Evolutionary conservation across 2,113 vertebrate genomes (phyloP), one percentile per base, ranked within the genome.

Genomic region (Cyanocitta stelleri): DNA sequence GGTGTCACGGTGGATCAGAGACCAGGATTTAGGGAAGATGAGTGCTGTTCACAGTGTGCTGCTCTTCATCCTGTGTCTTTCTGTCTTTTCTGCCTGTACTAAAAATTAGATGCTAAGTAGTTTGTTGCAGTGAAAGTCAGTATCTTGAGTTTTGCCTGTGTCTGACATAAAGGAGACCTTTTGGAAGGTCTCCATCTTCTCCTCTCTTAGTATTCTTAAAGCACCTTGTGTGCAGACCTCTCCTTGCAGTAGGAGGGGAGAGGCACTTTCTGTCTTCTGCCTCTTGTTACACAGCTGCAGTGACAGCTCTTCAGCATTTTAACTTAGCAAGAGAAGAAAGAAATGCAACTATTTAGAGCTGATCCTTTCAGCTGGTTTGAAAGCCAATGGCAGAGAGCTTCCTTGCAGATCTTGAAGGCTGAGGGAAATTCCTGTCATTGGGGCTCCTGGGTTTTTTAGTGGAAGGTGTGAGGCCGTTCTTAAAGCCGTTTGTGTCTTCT

Each of bases 81-180:
- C 46, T 90, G 32, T 33, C 61, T 61, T 79, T 63, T 56, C 13
- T 29, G 58, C 37, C 29, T 66, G 3, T 44, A 37, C 74, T 83
- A 69, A 86, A 77, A 68, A 26, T 37, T 2, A 43, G 24, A 10
- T 69, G 51, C 41, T 18, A 18, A 48, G 17, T 41, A n/a, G 27
- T 32, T 86, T 41, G 32, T 80, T 90, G 17, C 29, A 54, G 10
- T 24, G 24, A 12, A 49, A 37, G 6, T n/a, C 33, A 56, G 0
- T 7, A 23, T 43, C 41, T 1, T 1, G 1, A 78, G 16, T 56
- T 82, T 73, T 24, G 13, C 32, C 18, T 37, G 2, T 4, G 1
- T 74, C 41, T 61, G 71, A 55, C 41, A 54, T 37, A 83, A 74
- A 59, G 7, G 7, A 3, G 9, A 56, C 11, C 27, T 72, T 76